Conservation (phyloP, 2,888 invertebrate species). For the Yponomeuta evonymella region DNA sequence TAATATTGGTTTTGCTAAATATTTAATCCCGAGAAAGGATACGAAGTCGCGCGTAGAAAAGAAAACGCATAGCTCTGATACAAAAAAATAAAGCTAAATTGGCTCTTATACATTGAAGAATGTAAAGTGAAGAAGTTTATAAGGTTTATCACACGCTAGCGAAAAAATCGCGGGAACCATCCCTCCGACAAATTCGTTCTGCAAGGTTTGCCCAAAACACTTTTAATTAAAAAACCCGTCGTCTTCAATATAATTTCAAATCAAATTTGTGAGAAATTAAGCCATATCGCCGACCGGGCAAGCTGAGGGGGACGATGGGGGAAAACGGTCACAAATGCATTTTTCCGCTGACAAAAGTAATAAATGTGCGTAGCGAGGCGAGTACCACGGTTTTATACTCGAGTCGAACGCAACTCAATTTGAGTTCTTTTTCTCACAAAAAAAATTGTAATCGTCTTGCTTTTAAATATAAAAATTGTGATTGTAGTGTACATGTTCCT, state of each 20-base stretch:
- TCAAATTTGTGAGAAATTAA: slow-evolving; percentile 26
- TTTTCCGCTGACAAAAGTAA: slow-evolving; percentile 75
- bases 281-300: slow-evolving; percentile 23
- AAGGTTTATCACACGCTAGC: no score
- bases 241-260: slow-evolving; percentile 25
- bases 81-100: no score
- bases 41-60: no score
- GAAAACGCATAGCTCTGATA: no score
- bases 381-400: neutral
- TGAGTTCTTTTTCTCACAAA: neutral
- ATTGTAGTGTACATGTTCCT: no score
- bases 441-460: no score
- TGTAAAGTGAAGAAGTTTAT: no score
- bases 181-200: neutral
- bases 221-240: slow-evolving; percentile 15
- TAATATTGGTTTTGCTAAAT: no score
- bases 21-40: no score
- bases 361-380: slow-evolving; percentile 49
- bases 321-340: slow-evolving; percentile 50
- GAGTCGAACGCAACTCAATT: neutral
- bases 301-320: slow-evolving; percentile 37
- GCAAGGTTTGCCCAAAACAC: slow-evolving; percentile 9
- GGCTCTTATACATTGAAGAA: no score
- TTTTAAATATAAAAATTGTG: no score
- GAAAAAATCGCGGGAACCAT: neutral